phyloP scores from a whole-genome alignment of 2,113 vertebrate species.

The Festucalex cinctus region DNA sequence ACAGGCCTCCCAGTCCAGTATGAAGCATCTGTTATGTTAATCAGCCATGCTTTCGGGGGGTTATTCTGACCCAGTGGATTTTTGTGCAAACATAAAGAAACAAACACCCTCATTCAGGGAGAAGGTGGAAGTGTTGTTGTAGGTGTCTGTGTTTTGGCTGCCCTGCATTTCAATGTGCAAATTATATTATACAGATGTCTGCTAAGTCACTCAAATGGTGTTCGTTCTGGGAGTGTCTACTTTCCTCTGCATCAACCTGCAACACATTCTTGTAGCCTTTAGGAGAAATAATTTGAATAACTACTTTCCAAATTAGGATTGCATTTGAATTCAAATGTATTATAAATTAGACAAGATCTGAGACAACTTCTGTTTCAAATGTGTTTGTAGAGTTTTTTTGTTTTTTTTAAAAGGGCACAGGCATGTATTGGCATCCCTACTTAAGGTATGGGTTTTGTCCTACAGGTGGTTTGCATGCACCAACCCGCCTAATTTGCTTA shows the following conservation, averaged over 20 bases:
- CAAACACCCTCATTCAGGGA: constrained; percentile 19
- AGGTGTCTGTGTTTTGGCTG: constrained; percentile 23
- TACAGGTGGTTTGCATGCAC: neutral
- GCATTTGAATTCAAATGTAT: neutral
- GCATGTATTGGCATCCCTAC: neutral
- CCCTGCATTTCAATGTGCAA: constrained; percentile 15
- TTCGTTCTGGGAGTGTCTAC: constrained; percentile 6
- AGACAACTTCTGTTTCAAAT: too few relatives aligned
- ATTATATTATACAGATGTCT: constrained; percentile 4
- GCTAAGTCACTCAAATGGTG: neutral
- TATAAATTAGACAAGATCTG: too few relatives aligned
- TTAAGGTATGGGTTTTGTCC: neutral
- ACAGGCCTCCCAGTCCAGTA: constrained; percentile 14
- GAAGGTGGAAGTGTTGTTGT: constrained; percentile 21
- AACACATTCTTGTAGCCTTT: constrained; percentile 6
- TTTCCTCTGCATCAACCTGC: constrained; percentile 3
- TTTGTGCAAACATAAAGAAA: constrained; percentile 27
- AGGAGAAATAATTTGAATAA: neutral
- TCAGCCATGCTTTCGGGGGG: constrained; percentile 31
- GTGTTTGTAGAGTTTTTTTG: neutral
- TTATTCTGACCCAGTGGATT: constrained; percentile 23
- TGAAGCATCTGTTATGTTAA: constrained; percentile 47
- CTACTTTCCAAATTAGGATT: neutral
- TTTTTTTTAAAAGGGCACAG: neutral
- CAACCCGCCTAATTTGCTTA: neutral